These are phyloP conservation scores for Leptosomus discolor DNA, from an alignment of 2,113 vertebrate genomes.

Conservation along the genomic window DNA sequence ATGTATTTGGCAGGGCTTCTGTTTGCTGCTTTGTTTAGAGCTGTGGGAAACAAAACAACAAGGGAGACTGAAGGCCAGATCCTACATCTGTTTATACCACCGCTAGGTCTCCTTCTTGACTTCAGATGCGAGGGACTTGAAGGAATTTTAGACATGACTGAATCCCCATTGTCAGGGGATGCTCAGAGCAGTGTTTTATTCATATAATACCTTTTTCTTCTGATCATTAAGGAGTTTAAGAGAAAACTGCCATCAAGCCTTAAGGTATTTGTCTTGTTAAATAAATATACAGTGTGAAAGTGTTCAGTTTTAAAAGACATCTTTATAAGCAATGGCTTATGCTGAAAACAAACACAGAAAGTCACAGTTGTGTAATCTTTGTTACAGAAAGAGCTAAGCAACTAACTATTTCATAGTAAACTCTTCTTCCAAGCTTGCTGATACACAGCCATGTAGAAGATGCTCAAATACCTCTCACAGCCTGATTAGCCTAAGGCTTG, in stretches of 20 bases:
- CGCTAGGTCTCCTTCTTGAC: background rate
- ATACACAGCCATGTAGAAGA: background rate
- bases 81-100: background rate
- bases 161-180: background rate
- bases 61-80: background rate
- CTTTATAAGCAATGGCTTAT: background rate
- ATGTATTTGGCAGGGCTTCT: background rate
- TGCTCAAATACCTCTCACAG: background rate
- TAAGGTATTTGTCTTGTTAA: slow-evolving; percentile 18
- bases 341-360: slow-evolving; percentile 12
- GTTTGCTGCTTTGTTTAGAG: background rate
- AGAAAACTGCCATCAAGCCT: slow-evolving; percentile 1
- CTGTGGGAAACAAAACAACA: background rate
- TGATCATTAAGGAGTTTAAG: background rate
- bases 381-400: background rate
- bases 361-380: slow-evolving; percentile 1
- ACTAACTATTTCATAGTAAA: background rate
- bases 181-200: background rate
- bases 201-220: background rate
- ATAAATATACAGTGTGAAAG: background rate
- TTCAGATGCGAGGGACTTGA: background rate
- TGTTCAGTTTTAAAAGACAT: background rate
- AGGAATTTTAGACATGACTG: background rate
- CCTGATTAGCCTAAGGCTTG: background rate
- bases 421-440: background rate